phyloP scores from a whole-genome alignment of 2,797 vertebrate genomes.

The Acanthis flammea region DNA sequence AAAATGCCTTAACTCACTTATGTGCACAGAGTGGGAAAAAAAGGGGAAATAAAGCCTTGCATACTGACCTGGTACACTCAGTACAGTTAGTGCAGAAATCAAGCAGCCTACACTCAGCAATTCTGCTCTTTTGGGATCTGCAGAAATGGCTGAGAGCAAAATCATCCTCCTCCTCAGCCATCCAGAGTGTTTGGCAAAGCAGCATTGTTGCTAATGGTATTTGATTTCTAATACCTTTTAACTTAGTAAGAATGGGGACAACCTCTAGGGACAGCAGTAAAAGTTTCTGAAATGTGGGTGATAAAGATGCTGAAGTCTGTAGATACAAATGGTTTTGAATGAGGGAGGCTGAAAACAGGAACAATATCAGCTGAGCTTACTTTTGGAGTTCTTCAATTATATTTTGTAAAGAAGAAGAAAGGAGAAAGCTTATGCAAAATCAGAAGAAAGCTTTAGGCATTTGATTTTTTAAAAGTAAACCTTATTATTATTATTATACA shows the following conservation, averaged over 20 bases:
- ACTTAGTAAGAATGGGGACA: slow-evolving; percentile 5
- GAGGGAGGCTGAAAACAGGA: slow-evolving; percentile 31
- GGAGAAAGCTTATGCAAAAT: background rate
- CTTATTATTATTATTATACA: background rate
- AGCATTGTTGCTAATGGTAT: background rate
- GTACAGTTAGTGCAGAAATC: background rate
- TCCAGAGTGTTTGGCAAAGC: background rate
- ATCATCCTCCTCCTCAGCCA: background rate
- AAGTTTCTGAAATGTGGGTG: slow-evolving; percentile 19
- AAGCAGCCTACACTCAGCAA: background rate
- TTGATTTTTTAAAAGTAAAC: background rate
- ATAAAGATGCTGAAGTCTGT: slow-evolving; percentile 41
- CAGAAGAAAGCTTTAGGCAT: background rate
- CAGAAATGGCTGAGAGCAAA: background rate
- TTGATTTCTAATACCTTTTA: slow-evolving; percentile 23
- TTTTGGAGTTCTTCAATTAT: background rate
- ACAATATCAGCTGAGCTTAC: background rate
- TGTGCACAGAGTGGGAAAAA: background rate
- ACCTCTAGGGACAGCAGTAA: slow-evolving; percentile 37
- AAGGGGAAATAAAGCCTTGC: background rate
- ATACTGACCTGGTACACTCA: background rate
- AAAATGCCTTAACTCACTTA: background rate
- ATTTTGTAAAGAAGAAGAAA: slow-evolving; percentile 2
- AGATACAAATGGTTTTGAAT: slow-evolving; percentile 34
- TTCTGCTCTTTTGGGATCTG: background rate